These are phyloP conservation scores for Passer domesticus DNA, from an alignment of 2,113 vertebrate genomes.

Conservation along the genomic window DNA sequence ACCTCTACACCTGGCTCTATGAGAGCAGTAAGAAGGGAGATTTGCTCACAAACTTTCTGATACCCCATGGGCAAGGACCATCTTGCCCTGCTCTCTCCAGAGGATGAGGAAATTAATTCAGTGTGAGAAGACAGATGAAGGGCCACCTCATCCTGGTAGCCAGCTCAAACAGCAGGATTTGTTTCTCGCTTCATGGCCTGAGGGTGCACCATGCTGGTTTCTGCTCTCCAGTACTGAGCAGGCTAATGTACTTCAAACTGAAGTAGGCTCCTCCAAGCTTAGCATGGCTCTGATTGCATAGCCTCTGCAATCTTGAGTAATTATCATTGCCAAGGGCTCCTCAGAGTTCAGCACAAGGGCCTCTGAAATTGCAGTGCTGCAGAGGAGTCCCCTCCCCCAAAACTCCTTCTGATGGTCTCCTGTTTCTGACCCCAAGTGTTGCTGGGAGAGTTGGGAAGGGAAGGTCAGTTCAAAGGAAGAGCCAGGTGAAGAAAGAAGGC, in stretches of 20 bases:
- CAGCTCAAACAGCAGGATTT: background rate
- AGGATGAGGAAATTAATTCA: background rate
- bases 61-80: background rate
- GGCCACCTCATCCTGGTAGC: background rate
- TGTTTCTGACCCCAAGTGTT: background rate
- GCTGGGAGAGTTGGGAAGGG: background rate
- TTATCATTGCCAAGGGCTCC: background rate
- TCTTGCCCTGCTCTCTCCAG: background rate
- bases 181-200: background rate
- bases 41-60: background rate
- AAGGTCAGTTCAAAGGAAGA: background rate
- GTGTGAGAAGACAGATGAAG: background rate
- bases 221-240: background rate
- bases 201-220: background rate
- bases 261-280: background rate
- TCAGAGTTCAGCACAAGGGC: background rate
- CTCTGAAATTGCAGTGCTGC: fast-evolving
- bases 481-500: background rate
- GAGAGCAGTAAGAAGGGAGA: background rate
- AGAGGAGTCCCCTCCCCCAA: background rate
- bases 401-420: background rate
- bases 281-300: background rate
- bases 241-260: background rate
- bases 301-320: background rate
- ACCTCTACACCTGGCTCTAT: background rate